These are phyloP conservation scores for Trilocha varians DNA, from an alignment of 2,888 invertebrate species.

Conservation along the genomic window DNA sequence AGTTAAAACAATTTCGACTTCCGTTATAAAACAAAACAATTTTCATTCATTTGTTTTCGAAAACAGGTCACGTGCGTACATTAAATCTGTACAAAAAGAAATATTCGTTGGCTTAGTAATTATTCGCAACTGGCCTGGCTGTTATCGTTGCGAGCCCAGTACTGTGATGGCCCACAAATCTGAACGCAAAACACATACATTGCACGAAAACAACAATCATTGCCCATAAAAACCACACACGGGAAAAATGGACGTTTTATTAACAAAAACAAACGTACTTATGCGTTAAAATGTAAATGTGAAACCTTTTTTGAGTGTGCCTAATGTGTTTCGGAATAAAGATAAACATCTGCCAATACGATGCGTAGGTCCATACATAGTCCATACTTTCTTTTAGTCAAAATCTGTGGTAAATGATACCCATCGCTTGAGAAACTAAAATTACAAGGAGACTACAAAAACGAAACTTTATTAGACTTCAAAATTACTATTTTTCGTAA, in stretches of 20 bases:
- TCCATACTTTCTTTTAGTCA: no score
- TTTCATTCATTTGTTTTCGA: neutral
- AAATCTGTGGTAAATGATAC: no score
- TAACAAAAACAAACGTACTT: neutral
- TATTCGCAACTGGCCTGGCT: constrained; percentile 23
- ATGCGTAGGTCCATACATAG: no score
- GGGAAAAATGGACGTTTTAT: neutral
- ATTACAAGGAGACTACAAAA: no score
- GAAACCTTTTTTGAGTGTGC: neutral
- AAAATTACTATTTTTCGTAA: no score
- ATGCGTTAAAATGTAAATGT: neutral
- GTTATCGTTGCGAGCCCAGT: constrained; percentile 20
- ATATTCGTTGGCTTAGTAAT: constrained; percentile 13
- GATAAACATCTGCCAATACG: no score
- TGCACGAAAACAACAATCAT: constrained; percentile 20
- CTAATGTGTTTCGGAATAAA: no score
- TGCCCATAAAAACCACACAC: constrained; percentile 24
- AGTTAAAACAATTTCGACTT: neutral
- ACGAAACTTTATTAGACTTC: no score
- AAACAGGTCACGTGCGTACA: constrained; percentile 16
- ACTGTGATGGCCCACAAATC: constrained; percentile 18
- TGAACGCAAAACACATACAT: constrained; percentile 15
- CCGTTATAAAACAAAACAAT: neutral
- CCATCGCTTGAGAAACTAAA: no score
- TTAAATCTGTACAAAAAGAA: constrained; percentile 19